A percentile compares a stretch with the other conserved stretches of the same genome.
Evolutionary conservation across 2,113 vertebrate species (phyloP).

Genomic region (Otus sunia): DNA sequence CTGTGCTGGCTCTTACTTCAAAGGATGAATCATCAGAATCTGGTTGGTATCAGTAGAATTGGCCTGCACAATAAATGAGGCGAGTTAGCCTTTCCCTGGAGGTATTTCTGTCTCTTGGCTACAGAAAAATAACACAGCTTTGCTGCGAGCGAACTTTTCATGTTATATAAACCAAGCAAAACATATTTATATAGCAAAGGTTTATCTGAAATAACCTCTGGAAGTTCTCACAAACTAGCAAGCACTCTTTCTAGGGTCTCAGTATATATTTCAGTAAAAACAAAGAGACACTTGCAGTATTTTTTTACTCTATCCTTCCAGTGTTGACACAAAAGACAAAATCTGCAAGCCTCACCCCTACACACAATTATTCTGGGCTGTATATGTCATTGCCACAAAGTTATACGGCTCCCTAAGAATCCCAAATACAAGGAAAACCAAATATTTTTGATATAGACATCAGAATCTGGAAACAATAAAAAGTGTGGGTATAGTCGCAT

Average conservation of each 20-base stretch:
- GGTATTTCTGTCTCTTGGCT: not conserved
- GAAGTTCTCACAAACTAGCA: not conserved
- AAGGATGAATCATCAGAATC: slow-evolving; percentile 23
- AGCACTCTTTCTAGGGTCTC: not conserved
- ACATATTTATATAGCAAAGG: not conserved
- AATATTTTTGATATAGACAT: not conserved
- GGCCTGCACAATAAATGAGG: not conserved
- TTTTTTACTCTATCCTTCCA: not conserved
- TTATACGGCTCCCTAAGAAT: not conserved
- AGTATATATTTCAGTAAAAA: not conserved
- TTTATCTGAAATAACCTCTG: not conserved
- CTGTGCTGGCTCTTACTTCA: slow-evolving; percentile 25
- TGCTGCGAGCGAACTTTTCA: not conserved
- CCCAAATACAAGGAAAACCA: not conserved
- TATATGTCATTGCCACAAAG: not conserved
- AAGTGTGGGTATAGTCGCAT: not conserved
- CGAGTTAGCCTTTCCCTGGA: not conserved
- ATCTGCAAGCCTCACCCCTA: not conserved
- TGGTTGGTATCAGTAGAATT: not conserved
- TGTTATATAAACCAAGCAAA: not conserved
- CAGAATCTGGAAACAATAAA: not conserved
- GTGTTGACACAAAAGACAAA: not conserved
- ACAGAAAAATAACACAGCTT: not conserved
- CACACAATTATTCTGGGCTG: not conserved
- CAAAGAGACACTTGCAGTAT: not conserved